Base-by-base conservation (phyloP, 2,797 vertebrate genomes). In the Phalloptychus januarius region DNA sequence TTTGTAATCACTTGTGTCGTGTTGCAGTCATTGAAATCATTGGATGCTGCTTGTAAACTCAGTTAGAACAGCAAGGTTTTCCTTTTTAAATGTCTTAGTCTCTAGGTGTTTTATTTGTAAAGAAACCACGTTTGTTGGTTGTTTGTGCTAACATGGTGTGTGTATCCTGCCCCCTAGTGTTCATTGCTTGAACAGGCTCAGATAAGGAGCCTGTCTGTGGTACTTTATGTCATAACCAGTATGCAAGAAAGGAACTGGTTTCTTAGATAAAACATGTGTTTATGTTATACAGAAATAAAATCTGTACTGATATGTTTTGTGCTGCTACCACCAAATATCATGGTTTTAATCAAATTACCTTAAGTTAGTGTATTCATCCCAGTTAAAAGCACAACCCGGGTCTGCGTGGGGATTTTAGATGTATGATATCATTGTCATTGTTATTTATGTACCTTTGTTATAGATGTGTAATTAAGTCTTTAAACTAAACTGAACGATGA, bases 371-470 rank as follows among this genome's bases (percentile, higher is more conserved):
- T 70, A 46, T 79, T 69, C 12, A 61, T 67, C 56, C 23, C 13
- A 20, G 42, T 50, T 54, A 31, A 67, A 48, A 81, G 71, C 78
- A 87, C 80, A 84, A 86, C 87, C 71, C 71, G 71, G 82, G 77
- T 78, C 75, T 58, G 40, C 52, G 80, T 82, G 86, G 88, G 85
- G 84, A 86, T 84, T 86, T 88, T 90, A 92, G 87, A 89, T 92
- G 92, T 94, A 88, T 83, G 85, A 83, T 92, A 82, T 91, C 86
- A 84, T 91, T 87, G 86, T 91, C 42, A 76, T 87, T 90, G 85
- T 93, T 95, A 94, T 94, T 93, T 93, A 93, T 93, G 90, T 90
- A 81, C 84, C 82, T 90, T 90, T 83, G 84, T 88, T 85, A 79
- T 90, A 91, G 88, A 92, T 87, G 88, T 93, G 89, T 91, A 92